Evolutionary conservation across 2,888 invertebrate genomes (phyloP), one percentile per base, ranked within the genome.

Genomic region (Spilosoma lubricipeda): DNA sequence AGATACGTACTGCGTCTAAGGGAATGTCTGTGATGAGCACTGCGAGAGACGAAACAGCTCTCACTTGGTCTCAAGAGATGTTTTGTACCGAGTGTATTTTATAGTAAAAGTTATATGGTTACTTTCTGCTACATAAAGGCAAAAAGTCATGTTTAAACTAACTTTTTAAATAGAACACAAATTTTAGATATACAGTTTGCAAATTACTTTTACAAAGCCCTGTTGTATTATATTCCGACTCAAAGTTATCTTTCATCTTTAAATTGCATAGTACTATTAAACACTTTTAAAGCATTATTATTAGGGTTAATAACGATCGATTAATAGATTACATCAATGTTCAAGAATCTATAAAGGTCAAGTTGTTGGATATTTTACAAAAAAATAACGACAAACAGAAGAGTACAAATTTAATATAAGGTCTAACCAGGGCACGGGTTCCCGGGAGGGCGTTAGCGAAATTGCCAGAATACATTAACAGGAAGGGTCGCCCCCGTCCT

Each of bases 391-490:
- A 88, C 86, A 91, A 90, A 90, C 88, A 89, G 90, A 91, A 88
- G 90, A 91, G 89, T 90, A 92, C 89, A 91, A 92, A 92, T 93
- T 92, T 93, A 92, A 93, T 94, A 91, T 91, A 90, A 88, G 90
- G 89, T 87, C 89, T 90, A 88, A 88, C 86, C 88, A 84, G 86
- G 87, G 87, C 87, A 85, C 87, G 83, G 80, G 87, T 85, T 83
- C 90, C 88, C 87, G 84, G 86, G 88, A 84, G 87, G 82, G 86
- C 89, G 89, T 88, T 89, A 86, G 91, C 87, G 88, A 91, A 93
- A 94, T 93, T 93, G 90, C 90, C 91, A 87, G 94, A 94, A 94
- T 94, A 93, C 91, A 94, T 94, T 93, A 94, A 89, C 86, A 87
- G 84, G 85, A 87, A 90, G 90, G 89, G 90, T 87, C 88, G 85